phyloP scores from a whole-genome alignment of 2,888 invertebrate species.

The Azorinus chamasolen region DNA sequence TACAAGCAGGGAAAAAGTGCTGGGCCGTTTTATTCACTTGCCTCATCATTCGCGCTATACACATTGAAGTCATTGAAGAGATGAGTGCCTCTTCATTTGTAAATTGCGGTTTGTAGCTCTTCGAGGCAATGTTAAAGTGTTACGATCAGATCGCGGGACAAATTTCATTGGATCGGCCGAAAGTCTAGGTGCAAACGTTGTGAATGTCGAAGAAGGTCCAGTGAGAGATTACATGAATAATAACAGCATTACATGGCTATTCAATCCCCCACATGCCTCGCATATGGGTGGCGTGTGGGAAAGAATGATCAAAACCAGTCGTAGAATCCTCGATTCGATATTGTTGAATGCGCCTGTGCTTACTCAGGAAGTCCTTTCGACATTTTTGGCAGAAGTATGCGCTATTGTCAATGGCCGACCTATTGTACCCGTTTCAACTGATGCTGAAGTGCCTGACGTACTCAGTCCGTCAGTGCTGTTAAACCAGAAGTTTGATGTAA shows the following conservation, averaged over 20 bases:
- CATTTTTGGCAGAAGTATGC: constrained; percentile 35
- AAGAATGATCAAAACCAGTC: constrained; percentile 55
- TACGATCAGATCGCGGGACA: constrained; percentile 49
- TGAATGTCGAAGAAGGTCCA: constrained; percentile 34
- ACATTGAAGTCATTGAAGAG: constrained; percentile 51
- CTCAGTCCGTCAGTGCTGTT: constrained; percentile 42
- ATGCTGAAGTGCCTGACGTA: constrained; percentile 36
- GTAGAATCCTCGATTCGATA: no score
- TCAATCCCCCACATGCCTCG: constrained; percentile 56
- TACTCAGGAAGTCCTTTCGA: no score
- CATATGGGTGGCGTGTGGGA: constrained; percentile 64
- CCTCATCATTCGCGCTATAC: no score
- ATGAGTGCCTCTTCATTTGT: constrained; percentile 52
- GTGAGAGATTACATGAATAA: constrained; percentile 18
- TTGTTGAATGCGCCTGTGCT: no score
- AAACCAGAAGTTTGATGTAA: constrained; percentile 22
- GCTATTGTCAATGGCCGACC: constrained; percentile 50
- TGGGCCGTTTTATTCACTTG: no score
- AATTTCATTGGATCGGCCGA: constrained; percentile 49
- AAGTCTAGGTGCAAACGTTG: constrained; percentile 25
- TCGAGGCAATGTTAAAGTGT: constrained; percentile 30
- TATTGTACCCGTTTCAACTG: constrained; percentile 30
- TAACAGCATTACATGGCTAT: constrained; percentile 25
- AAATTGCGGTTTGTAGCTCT: constrained; percentile 48
- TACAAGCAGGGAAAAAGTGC: no score